Percentiles rank a stretch among this genome's conserved stretches.
These are phyloP conservation scores for Jordanella pulchra DNA, from an alignment of 2,797 vertebrate genomes.

Conservation along the genomic window DNA sequence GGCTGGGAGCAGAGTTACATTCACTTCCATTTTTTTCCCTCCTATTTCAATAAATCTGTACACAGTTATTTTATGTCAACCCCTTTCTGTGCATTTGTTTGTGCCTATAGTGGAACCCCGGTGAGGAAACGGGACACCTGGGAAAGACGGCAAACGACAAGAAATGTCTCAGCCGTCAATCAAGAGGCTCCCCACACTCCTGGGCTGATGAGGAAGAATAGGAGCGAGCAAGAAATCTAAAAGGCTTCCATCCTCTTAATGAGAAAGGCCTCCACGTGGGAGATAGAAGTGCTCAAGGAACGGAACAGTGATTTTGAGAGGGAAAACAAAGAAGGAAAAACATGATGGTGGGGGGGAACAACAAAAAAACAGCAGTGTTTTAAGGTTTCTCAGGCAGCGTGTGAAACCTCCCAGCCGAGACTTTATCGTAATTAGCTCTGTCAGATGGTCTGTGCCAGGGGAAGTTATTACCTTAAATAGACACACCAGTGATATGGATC, in stretches of 20 bases:
- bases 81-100: constrained; percentile 7
- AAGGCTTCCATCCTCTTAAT: constrained; percentile 73
- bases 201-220: constrained; percentile 35
- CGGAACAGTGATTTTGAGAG: constrained; percentile 67
- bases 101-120: constrained; percentile 9
- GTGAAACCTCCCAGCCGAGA: constrained; percentile 70
- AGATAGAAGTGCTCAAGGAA: constrained; percentile 65
- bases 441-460: constrained; percentile 74
- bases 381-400: constrained; percentile 58
- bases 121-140: constrained; percentile 59
- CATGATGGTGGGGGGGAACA: constrained; percentile 1
- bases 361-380: constrained; percentile 51
- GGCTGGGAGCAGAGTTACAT: constrained; percentile 10
- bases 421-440: constrained; percentile 75
- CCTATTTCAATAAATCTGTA: constrained; percentile 16
- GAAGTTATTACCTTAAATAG: constrained; percentile 77
- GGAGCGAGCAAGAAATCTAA: constrained; percentile 42
- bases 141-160: constrained; percentile 58
- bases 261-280: constrained; percentile 68
- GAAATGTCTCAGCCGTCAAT: constrained; percentile 78
- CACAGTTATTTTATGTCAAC: constrained; percentile 21
- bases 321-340: constrained; percentile 59
- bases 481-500: constrained; percentile 68
- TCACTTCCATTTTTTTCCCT: background rate
- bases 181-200: constrained; percentile 47